Evolutionary conservation across 2,797 vertebrate species (phyloP), one percentile per base, ranked within the genome.

Genomic region (Menidia menidia): DNA sequence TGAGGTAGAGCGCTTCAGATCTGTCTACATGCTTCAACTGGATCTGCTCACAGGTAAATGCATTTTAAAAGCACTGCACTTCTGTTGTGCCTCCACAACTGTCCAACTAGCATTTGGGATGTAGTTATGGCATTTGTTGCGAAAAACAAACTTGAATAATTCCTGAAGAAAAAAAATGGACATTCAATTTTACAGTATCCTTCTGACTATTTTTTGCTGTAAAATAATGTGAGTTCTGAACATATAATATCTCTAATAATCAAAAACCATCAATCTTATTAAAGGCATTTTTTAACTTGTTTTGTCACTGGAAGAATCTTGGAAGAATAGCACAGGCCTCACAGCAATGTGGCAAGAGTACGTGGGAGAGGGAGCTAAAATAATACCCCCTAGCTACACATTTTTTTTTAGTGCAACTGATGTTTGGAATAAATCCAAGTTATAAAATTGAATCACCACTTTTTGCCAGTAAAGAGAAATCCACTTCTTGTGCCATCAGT

Each of bases 381-480:
- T 60, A 60, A 80, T 12, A 48, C 31, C 43, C 58, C 44, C 62
- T 33, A 39, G 6, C 57, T 43, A 51, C 78, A 76, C 58, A 73
- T 63, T 60, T 25, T 25, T 25, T 25, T 25, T 68, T 6, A 39
- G 47, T 39, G 10, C 35, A 39, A 57, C 74, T 75, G 79, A 75
- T 78, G 72, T 78, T 64, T 42, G 60, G 55, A 78, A 71, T 62
- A 65, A 66, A 77, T 62, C 57, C 41, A 69, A 9, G 14, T 54
- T 74, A 47, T 53, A 16, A 19, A 61, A 54, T 80, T 39, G 35
- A 7, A 39, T 80, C 71, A 73, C 63, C 35, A 51, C 47, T 18
- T 4, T 11, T 48, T 19, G 47, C 19, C 19, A 11, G 12, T 14
- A 30, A 55, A 63, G 33, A 55, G 33, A 19, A 4, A n/a, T 19